Conservation (phyloP, 1,140 invertebrate genomes). For the Carposina sasakii region DNA sequence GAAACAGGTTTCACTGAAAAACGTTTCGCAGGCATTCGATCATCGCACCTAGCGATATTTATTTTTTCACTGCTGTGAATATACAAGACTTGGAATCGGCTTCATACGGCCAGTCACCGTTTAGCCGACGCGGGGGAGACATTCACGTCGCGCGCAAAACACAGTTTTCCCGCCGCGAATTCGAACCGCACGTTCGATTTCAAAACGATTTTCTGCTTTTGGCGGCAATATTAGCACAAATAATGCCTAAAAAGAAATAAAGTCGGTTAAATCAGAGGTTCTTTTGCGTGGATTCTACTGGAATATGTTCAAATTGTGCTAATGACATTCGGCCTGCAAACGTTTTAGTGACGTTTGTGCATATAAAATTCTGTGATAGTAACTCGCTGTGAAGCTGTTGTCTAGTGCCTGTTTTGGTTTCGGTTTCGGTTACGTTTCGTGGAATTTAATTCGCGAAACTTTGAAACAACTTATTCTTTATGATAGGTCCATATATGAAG, state of each 20-base stretch:
- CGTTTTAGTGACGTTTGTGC: constrained; percentile 40
- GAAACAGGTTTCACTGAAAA: constrained; percentile 58
- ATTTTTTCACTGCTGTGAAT: constrained; percentile 65
- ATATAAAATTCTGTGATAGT: constrained; percentile 60
- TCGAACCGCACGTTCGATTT: constrained; percentile 38
- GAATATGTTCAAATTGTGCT: constrained; percentile 45
- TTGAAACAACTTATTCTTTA: constrained; percentile 59
- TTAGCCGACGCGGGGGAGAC: constrained; percentile 48
- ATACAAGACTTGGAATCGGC: constrained; percentile 57
- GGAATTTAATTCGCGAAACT: constrained; percentile 62
- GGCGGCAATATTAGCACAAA: constrained; percentile 31
- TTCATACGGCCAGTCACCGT: constrained; percentile 57
- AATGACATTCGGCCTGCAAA: constrained; percentile 44
- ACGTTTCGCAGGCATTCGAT: constrained; percentile 52
- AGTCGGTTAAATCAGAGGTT: too few species aligned
- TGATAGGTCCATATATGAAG: constrained; percentile 72
- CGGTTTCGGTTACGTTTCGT: constrained; percentile 41
- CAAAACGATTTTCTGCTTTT: constrained; percentile 33
- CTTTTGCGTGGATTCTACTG: constrained; percentile 16
- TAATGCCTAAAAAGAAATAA: constrained; percentile 69
- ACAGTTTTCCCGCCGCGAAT: constrained; percentile 51
- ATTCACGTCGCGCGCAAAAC: constrained; percentile 45
- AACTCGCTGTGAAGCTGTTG: constrained; percentile 51
- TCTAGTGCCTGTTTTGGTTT: constrained; percentile 31
- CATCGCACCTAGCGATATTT: constrained; percentile 56